phyloP scores from a whole-genome alignment of 2,113 vertebrate genomes.

The Spea bombifrons region DNA sequence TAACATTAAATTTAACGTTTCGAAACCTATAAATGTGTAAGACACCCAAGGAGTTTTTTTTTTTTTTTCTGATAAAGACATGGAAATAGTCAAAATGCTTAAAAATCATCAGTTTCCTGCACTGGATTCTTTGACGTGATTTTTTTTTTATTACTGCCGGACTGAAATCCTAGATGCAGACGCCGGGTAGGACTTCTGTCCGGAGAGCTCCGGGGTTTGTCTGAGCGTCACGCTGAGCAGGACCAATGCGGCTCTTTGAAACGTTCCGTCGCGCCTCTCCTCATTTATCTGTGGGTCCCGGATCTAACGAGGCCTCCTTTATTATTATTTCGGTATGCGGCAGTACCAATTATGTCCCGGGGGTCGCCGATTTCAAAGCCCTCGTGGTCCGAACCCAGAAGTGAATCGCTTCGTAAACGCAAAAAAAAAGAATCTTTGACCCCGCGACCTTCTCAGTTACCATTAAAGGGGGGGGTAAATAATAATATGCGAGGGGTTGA shows the following conservation, averaged over 20 bases:
- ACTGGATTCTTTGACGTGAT: slow-evolving; percentile 9
- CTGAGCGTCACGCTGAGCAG: slow-evolving; percentile 32
- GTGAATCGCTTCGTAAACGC: slow-evolving; percentile 1
- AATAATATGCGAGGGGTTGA: slow-evolving; percentile 8
- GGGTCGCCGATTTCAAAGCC: slow-evolving; percentile 11
- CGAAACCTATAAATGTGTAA: no score
- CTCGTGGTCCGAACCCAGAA: not conserved
- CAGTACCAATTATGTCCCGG: slow-evolving; percentile 18
- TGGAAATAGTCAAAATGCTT: slow-evolving; percentile 18
- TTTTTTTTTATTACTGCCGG: slow-evolving; percentile 29
- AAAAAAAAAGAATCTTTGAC: slow-evolving; percentile 25
- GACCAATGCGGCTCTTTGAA: slow-evolving; percentile 27
- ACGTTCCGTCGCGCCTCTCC: not conserved
- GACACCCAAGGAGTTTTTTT: no score
- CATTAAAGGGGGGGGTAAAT: not conserved
- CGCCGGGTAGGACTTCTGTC: not conserved
- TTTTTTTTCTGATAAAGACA: slow-evolving; percentile 14
- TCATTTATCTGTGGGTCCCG: not conserved
- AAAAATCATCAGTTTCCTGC: slow-evolving; percentile 39
- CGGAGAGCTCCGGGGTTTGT: not conserved
- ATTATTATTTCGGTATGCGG: slow-evolving; percentile 34
- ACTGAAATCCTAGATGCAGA: slow-evolving; percentile 20
- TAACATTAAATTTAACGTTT: no score
- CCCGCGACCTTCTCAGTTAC: slow-evolving; percentile 10
- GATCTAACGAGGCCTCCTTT: slow-evolving; percentile 18